Percentiles rank a stretch among this genome's conserved stretches.
Evolutionary conservation across 2,888 invertebrate genomes (phyloP).

Genomic region (Thysanoteuthis rhombus): DNA sequence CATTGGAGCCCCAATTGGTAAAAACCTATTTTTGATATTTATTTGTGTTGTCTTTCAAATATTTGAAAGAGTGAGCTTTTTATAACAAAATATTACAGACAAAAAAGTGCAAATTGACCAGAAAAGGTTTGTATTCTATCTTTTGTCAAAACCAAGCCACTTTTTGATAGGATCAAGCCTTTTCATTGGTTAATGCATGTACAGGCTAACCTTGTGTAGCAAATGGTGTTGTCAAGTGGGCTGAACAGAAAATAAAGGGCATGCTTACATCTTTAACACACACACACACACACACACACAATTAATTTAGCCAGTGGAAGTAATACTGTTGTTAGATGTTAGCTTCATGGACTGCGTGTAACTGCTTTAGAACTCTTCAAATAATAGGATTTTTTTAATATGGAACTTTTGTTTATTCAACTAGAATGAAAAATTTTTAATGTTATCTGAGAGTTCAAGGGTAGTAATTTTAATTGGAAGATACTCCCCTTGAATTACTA

Average conservation of each 20-base stretch:
- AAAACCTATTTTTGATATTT: slow-evolving; percentile 20
- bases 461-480: too few species aligned
- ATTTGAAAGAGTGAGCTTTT: slow-evolving; percentile 26
- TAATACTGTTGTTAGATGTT: too few species aligned
- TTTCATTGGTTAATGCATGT: slow-evolving; percentile 30
- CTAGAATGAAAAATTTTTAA: too few species aligned
- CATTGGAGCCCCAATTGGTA: slow-evolving; percentile 24
- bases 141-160: neutral
- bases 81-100: neutral
- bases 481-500: too few species aligned
- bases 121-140: slow-evolving; percentile 13
- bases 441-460: too few species aligned
- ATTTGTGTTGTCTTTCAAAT: slow-evolving; percentile 30
- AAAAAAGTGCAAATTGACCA: slow-evolving; percentile 15
- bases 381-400: too few species aligned
- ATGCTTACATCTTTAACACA: neutral
- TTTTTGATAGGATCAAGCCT: slow-evolving; percentile 13
- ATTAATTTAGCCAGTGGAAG: too few species aligned
- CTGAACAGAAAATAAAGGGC: slow-evolving; percentile 29
- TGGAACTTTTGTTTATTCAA: too few species aligned
- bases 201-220: slow-evolving; percentile 17
- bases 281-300: too few species aligned
- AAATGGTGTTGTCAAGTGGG: slow-evolving; percentile 14
- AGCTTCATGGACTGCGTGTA: too few species aligned
- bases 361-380: too few species aligned